Conservation (phyloP, 2,888 invertebrate genomes). For the Tiphia femorata region DNA sequence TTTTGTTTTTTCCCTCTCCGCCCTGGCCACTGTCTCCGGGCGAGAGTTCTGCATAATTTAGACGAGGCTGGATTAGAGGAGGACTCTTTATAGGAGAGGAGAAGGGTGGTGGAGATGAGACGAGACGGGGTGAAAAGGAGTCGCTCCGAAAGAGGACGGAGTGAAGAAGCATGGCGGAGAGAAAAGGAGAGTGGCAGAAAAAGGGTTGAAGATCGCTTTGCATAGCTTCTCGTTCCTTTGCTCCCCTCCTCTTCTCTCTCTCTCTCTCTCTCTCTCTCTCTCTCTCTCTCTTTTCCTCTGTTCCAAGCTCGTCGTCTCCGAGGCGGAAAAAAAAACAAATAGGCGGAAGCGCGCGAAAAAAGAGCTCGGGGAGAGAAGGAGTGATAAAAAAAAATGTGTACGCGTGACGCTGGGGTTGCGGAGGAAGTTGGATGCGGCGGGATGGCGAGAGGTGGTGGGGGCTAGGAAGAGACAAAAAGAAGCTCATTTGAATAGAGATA, state of each 20-base stretch:
- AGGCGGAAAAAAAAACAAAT: conserved; percentile 55
- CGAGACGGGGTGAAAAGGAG: conserved; percentile 21
- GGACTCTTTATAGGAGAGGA: conserved; percentile 27
- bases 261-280: background rate
- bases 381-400: conserved; percentile 19
- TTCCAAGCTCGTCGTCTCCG: conserved; percentile 12
- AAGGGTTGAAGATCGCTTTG: conserved; percentile 61
- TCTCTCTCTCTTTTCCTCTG: background rate
- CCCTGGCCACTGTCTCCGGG: conserved; percentile 28
- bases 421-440: background rate
- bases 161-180: conserved; percentile 31
- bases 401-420: conserved; percentile 6
- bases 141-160: conserved; percentile 16
- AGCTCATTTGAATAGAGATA: conserved; percentile 64
- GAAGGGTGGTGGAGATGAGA: conserved; percentile 20
- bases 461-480: conserved; percentile 12
- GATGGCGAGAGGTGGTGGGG: background rate
- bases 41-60: conserved; percentile 47
- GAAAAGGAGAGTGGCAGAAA: conserved; percentile 44
- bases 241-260: conserved; percentile 25
- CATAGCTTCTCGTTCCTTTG: conserved; percentile 45
- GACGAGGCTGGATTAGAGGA: conserved; percentile 41
- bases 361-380: conserved; percentile 28
- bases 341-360: conserved; percentile 63
- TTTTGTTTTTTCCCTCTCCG: conserved; percentile 44